Evolutionary conservation across 2,888 invertebrate species (phyloP).

Genomic region (Drosophila meridiana): DNA sequence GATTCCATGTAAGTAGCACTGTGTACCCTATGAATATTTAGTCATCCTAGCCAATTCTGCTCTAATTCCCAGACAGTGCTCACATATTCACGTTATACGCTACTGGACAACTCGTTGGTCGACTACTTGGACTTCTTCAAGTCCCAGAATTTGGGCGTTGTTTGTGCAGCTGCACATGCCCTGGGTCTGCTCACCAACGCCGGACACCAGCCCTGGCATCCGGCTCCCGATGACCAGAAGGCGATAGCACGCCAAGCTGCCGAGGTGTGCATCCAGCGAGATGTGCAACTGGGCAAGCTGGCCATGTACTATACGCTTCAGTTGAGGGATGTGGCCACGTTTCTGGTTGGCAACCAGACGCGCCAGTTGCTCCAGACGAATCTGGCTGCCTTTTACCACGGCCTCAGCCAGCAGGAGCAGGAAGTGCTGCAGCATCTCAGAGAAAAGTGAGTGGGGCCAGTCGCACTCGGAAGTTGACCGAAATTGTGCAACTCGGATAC

Average conservation of each 20-base stretch:
- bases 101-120: slow-evolving; percentile 91
- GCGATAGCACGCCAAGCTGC: slow-evolving; percentile 86
- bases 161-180: slow-evolving; percentile 93
- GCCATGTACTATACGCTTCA: slow-evolving; percentile 89
- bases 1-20: slow-evolving; percentile 78
- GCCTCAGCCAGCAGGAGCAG: slow-evolving; percentile 89
- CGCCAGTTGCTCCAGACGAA: slow-evolving; percentile 88
- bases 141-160: slow-evolving; percentile 89
- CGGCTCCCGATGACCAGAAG: slow-evolving; percentile 87
- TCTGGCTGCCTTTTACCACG: slow-evolving; percentile 88
- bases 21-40: neutral
- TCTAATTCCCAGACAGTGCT: slow-evolving; percentile 83
- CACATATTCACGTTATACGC: slow-evolving; percentile 92
- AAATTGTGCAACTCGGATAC: slow-evolving; percentile 83
- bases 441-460: slow-evolving; percentile 86
- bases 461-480: slow-evolving; percentile 65
- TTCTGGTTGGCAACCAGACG: slow-evolving; percentile 92
- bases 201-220: slow-evolving; percentile 93
- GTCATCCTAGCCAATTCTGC: neutral
- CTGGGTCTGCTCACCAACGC: slow-evolving; percentile 92
- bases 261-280: slow-evolving; percentile 88
- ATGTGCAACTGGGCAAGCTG: slow-evolving; percentile 89
- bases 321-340: slow-evolving; percentile 88
- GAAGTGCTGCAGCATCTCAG: slow-evolving; percentile 88
- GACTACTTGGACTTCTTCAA: slow-evolving; percentile 89